Percentiles rank a stretch among this genome's conserved stretches.
phyloP scores from a whole-genome alignment of 37 sponge, comb jelly and placozoan genomes.

The Crambe crambe region DNA sequence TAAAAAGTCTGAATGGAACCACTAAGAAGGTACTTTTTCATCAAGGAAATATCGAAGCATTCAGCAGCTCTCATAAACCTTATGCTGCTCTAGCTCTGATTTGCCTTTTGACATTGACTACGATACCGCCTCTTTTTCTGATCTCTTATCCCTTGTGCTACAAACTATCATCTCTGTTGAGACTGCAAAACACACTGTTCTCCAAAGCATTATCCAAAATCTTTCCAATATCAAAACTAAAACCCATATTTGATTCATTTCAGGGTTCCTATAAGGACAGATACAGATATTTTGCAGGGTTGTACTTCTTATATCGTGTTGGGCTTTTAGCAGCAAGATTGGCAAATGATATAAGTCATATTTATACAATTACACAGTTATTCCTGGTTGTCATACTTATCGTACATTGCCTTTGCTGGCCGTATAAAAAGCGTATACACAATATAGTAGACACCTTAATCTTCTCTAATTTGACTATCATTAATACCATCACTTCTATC shows the following conservation, averaged over 20 bases:
- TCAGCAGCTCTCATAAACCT: constrained; percentile 9
- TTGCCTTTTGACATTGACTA: neutral
- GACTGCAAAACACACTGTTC: constrained; percentile 18
- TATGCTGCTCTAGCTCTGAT: constrained; percentile 50
- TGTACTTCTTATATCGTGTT: constrained; percentile 40
- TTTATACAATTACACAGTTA: neutral
- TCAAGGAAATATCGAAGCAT: constrained; percentile 23
- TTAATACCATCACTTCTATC: constrained; percentile 21
- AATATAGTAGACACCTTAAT: constrained; percentile 42
- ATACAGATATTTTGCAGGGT: constrained; percentile 38
- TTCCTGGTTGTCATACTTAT: constrained; percentile 16
- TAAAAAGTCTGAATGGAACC: neutral
- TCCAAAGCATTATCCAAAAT: neutral
- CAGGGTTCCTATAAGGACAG: constrained; percentile 41
- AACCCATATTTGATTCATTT: constrained; percentile 38
- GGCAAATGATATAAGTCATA: neutral
- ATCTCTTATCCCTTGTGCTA: constrained; percentile 19
- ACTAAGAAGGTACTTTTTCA: constrained; percentile 1
- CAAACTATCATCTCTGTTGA: constrained; percentile 9
- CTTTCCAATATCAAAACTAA: constrained; percentile 13
- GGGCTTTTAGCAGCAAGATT: neutral
- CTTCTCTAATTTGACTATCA: constrained; percentile 12
- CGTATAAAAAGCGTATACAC: constrained; percentile 25
- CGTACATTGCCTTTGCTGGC: constrained; percentile 15
- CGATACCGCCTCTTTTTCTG: constrained; percentile 28